Conservation (phyloP, 2,888 invertebrate species). For the Tolmerus cingulatus region DNA sequence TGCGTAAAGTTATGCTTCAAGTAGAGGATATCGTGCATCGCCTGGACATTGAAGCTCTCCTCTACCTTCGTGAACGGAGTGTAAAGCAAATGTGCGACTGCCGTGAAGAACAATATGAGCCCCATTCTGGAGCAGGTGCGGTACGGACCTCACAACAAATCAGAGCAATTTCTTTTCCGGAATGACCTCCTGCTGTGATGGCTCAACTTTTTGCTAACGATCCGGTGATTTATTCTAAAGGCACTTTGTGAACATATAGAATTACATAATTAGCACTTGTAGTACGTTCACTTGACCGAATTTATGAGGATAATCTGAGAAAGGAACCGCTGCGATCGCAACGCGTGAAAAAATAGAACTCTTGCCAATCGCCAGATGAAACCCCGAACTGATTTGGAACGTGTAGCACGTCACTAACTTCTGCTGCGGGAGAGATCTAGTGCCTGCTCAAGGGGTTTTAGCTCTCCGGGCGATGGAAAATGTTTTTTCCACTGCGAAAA, state of each 20-base stretch:
- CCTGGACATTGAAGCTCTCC: conserved; percentile 99
- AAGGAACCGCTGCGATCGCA: background rate
- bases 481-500: conserved; percentile 1
- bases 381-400: background rate
- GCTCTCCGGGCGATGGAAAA: background rate
- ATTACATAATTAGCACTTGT: conserved; percentile 7
- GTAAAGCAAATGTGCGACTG: conserved; percentile 80
- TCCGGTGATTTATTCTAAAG: background rate
- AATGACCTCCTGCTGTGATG: background rate
- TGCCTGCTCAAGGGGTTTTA: background rate
- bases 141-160: background rate
- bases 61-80: conserved; percentile 99
- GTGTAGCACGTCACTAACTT: conserved; percentile 8
- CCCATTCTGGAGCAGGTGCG: conserved; percentile 66
- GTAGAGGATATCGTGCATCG: conserved; percentile 95
- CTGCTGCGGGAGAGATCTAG: background rate
- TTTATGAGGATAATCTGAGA: background rate
- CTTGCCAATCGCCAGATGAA: background rate
- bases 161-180: background rate
- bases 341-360: background rate
- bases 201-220: background rate
- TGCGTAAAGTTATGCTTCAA: conserved; percentile 82
- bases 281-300: background rate
- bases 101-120: conserved; percentile 76
- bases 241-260: background rate